Percentiles rank a stretch among this genome's conserved stretches.
Evolutionary conservation across 1,140 invertebrate genomes (phyloP).

Genomic region (Drosophila melanogaster): Release_6_plus_ISO1_MT NC_004354.4:4656501-4657000

Average conservation of each 20-base stretch:
- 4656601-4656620: conserved; percentile 93
- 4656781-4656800: conserved; percentile 98
- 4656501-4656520: not conserved
- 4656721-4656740: conserved; percentile 97
- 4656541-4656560: conserved; percentile 20
- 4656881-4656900: conserved; percentile 97
- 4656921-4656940: conserved; percentile 99
- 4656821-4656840: conserved; percentile 95
- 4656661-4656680: conserved; percentile 93
- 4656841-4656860: conserved; percentile 98
- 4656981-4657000: conserved; percentile 97
- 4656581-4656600: conserved; percentile 92
- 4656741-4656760: conserved; percentile 98
- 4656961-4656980: conserved; percentile 99
- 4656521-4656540: not conserved
- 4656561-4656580: conserved; percentile 38
- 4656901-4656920: conserved; percentile 98
- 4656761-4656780: conserved; percentile 97
- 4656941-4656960: conserved; percentile 97
- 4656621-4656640: conserved; percentile 94
- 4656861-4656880: conserved; percentile 97
- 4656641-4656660: conserved; percentile 95
- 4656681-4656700: conserved; percentile 91
- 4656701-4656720: conserved; percentile 87
- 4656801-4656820: conserved; percentile 98